Base-by-base conservation (phyloP, 2,888 invertebrate species). In the Lumbricus terrestris region DNA sequence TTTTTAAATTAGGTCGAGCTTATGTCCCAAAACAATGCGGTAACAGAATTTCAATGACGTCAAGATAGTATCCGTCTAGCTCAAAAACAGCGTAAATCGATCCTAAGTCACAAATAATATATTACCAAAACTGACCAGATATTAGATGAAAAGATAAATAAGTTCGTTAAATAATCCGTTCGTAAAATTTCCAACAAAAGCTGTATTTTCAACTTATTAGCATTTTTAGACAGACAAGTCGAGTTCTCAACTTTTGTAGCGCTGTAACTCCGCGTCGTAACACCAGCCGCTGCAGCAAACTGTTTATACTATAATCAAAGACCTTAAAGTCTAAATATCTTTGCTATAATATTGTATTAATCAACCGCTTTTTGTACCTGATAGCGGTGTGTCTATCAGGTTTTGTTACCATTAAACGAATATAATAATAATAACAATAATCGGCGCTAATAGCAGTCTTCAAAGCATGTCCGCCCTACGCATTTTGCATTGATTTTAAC, bases 141-240 rank as follows among this genome's bases (percentile, higher is more conserved):
- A 69, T 69, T 69, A 69, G 29, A 69, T 69, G 69, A 69, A 69
- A 69, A 69, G 29, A n/a, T n/a, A 69, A 69, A 69, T n/a, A n/a
- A 69, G 69, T 69, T 69, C 69, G 69, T 69, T 11, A 69, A 69
- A n/a, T n/a, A 69, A 69, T n/a, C 69, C 29, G 69, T n/a, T 69
- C 69, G 69, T 69, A 69, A 69, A n/a, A 69, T 69, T 69, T 69
- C n/a, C 69, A 69, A 69, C 69, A 69, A 69, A n/a, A 69, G 69
- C 69, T 69, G 69, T 6, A 69, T 69, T 69, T n/a, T 69, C 69
- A 69, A 69, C 69, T 69, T 69, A 69, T 69, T 69, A 69, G 69
- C 69, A 69, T 69, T 69, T 69, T 69, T 69, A 69, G 69, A 69
- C n/a, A 69, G 69, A n/a, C 69, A 8, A 29, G 69, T 69, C 5